A percentile compares a stretch with the other conserved stretches of the same genome.
Evolutionary conservation across 2,888 invertebrate species (phyloP).

Genomic region (Limnephilus auricula): DNA sequence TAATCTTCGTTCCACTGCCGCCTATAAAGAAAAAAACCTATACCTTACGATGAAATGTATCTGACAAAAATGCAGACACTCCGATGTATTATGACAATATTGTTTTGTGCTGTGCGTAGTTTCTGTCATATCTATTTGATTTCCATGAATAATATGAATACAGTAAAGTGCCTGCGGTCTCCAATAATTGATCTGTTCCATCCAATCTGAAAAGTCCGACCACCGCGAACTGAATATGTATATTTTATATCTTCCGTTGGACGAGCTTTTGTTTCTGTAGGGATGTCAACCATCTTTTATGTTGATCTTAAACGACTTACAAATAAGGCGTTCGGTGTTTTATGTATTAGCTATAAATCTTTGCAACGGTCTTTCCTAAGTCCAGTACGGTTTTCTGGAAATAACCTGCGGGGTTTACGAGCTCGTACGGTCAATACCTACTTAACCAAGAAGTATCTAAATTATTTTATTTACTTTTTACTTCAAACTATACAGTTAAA

Average conservation of each 20-base stretch:
- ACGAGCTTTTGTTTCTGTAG: neutral
- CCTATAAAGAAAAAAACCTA: neutral
- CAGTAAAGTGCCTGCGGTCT: neutral
- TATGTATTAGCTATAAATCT: constrained; percentile 2
- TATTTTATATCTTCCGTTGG: neutral
- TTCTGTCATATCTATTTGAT: neutral
- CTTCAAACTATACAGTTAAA: neutral
- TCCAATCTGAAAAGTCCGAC: neutral
- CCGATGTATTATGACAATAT: constrained; percentile 2
- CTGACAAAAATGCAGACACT: neutral
- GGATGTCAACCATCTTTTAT: neutral
- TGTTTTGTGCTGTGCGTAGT: neutral
- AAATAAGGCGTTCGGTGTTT: neutral
- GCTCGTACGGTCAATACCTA: neutral
- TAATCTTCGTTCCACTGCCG: neutral
- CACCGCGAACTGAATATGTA: neutral
- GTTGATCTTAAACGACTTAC: constrained; percentile 2
- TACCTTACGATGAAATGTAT: neutral
- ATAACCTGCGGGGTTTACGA: neutral
- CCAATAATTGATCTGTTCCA: neutral
- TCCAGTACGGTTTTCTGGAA: neutral
- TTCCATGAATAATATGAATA: neutral
- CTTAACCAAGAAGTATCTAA: neutral
- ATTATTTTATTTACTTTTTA: neutral
- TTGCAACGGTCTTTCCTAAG: neutral